Conservation (phyloP, 2,113 vertebrate species). For the Pampusana beccarii region DNA sequence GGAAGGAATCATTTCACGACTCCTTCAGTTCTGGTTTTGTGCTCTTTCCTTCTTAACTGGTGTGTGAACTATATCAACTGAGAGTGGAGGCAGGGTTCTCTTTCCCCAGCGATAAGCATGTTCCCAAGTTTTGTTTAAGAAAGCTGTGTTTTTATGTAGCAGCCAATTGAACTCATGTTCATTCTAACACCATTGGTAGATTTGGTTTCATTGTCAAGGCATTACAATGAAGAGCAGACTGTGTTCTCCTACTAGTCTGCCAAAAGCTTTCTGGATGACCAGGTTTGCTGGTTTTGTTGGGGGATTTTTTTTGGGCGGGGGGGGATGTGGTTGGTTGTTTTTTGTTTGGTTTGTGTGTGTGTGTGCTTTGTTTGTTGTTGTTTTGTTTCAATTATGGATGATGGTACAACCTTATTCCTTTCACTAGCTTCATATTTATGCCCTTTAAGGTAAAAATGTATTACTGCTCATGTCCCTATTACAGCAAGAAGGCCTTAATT, state of each 20-base stretch:
- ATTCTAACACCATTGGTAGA: not conserved
- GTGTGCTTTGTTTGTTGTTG: not conserved
- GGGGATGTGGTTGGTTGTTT: no score
- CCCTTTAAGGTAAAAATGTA: not conserved
- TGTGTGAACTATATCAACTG: not conserved
- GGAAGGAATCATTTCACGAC: not conserved
- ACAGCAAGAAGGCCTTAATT: not conserved
- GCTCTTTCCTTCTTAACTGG: not conserved
- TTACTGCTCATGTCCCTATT: not conserved
- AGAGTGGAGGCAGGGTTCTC: not conserved
- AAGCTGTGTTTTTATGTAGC: rapidly evolving
- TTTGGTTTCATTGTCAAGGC: not conserved
- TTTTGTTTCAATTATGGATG: not conserved
- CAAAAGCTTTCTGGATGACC: not conserved
- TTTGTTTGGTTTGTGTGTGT: no score
- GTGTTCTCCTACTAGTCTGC: not conserved
- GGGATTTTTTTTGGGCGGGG: no score
- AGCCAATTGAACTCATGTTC: not conserved
- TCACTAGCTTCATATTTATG: not conserved
- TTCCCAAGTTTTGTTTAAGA: not conserved
- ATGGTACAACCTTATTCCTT: not conserved
- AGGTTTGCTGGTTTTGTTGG: no score
- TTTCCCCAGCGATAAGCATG: not conserved
- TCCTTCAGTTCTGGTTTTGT: not conserved
- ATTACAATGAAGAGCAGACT: not conserved